These are phyloP conservation scores for Augochlorella aurata DNA, from an alignment of 2,888 invertebrate species.

Conservation along the genomic window DNA sequence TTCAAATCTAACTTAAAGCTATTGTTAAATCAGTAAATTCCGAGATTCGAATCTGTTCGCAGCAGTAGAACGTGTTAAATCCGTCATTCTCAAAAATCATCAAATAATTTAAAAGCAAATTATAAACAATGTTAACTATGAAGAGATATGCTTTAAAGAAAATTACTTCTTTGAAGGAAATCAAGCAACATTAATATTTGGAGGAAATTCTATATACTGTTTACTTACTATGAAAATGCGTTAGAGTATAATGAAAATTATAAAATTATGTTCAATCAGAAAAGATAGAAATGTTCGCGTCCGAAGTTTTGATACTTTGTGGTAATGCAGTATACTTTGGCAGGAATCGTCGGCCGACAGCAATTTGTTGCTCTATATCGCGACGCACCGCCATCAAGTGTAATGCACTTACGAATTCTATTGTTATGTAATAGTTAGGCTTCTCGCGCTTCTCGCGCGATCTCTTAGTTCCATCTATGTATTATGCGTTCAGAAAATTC, in stretches of 20 bases:
- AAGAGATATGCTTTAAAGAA: too few relatives aligned
- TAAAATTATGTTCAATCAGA: background rate
- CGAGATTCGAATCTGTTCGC: background rate
- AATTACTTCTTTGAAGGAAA: too few relatives aligned
- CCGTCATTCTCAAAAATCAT: background rate
- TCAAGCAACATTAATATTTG: too few relatives aligned
- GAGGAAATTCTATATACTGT: background rate
- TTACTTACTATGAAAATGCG: background rate
- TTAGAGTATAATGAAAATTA: background rate
- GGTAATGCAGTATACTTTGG: background rate
- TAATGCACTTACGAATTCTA: constrained; percentile 14
- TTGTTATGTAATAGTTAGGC: constrained; percentile 4
- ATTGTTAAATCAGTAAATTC: background rate
- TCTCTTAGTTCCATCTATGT: background rate
- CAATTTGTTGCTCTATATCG: background rate
- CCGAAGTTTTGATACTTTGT: background rate
- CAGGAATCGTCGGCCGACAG: background rate
- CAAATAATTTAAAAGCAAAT: too few relatives aligned
- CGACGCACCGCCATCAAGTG: background rate
- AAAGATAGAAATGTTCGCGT: background rate
- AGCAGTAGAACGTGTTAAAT: background rate
- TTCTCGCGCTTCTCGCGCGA: background rate
- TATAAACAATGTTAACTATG: too few relatives aligned
- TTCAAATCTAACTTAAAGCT: background rate
- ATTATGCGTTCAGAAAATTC: background rate